phyloP scores from a whole-genome alignment of 1,140 invertebrate species.

The Megathymus violae region DNA sequence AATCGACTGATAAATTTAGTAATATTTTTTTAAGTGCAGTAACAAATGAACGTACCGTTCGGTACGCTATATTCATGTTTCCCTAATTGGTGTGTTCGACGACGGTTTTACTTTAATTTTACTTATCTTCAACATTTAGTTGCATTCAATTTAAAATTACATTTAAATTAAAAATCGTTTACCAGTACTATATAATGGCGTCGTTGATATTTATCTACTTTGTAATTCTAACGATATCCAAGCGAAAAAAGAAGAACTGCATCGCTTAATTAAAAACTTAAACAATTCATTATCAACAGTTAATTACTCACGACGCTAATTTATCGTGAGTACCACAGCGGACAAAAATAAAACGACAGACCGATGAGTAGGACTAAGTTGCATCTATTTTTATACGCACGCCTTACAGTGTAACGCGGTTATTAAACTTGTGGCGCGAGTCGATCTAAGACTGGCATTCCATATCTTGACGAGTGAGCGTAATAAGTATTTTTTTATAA shows the following conservation, averaged over 20 bases:
- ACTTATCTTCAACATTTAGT: too few relatives aligned
- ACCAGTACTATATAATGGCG: too few relatives aligned
- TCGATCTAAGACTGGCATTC: conserved; percentile 27
- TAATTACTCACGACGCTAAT: conserved; percentile 34
- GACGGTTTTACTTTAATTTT: too few relatives aligned
- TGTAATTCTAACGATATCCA: conserved; percentile 19
- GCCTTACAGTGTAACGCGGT: conserved; percentile 43
- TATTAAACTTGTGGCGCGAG: conserved; percentile 45
- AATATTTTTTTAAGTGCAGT: too few relatives aligned
- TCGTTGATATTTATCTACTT: background rate
- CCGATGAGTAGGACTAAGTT: conserved; percentile 39
- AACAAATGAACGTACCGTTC: too few relatives aligned
- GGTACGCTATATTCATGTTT: too few relatives aligned
- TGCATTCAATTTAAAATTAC: too few relatives aligned
- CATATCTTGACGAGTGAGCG: conserved; percentile 14
- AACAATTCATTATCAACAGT: conserved; percentile 33
- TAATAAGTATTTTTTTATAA: conserved; percentile 1
- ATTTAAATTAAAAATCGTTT: too few relatives aligned
- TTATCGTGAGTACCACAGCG: conserved; percentile 27
- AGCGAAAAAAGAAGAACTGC: conserved; percentile 17
- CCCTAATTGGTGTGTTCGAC: too few relatives aligned
- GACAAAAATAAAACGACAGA: conserved; percentile 37
- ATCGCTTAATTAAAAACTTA: conserved; percentile 30
- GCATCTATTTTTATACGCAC: conserved; percentile 40
- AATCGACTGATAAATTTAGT: too few relatives aligned